A percentile compares a stretch with the other conserved stretches of the same genome.
Conservation (phyloP, 1,140 invertebrate genomes). For the Orussus abietinus region DNA sequence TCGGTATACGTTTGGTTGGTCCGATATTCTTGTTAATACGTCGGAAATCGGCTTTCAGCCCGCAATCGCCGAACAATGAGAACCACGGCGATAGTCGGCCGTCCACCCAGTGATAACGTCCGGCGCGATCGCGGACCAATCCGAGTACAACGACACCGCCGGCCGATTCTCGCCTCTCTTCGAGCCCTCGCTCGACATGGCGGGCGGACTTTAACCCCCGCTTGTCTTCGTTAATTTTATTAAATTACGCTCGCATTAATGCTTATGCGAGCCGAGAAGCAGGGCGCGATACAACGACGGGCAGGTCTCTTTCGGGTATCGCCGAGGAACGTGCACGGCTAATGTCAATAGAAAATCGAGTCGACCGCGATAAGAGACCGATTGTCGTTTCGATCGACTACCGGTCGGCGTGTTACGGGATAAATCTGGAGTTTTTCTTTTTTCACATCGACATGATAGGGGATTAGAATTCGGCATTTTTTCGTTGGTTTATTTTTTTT, state of each 20-base stretch:
- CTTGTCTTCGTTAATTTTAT: background rate
- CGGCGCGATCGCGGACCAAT: too few species aligned
- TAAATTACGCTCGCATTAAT: slow-evolving; percentile 4
- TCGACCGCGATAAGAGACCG: too few species aligned
- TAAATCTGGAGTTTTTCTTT: too few species aligned
- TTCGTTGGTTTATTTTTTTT: too few species aligned
- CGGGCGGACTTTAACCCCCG: background rate
- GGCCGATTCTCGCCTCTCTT: slow-evolving; percentile 4
- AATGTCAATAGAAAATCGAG: too few species aligned
- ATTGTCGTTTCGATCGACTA: too few species aligned
- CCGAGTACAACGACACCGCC: background rate
- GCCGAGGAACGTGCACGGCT: too few species aligned
- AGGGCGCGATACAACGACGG: background rate
- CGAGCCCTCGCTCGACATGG: background rate
- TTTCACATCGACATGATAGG: too few species aligned
- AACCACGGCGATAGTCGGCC: slow-evolving; percentile 40
- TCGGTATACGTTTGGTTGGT: slow-evolving; percentile 14
- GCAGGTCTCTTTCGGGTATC: too few species aligned
- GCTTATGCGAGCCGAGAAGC: slow-evolving; percentile 18
- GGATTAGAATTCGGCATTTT: too few species aligned
- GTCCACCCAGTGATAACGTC: slow-evolving; percentile 44
- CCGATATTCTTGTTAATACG: slow-evolving; percentile 10
- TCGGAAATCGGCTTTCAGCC: slow-evolving; percentile 16
- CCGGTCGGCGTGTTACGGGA: too few species aligned
- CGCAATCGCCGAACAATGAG: slow-evolving; percentile 17